Evolutionary conservation across 2,797 vertebrate species (phyloP).

Genomic region (Micropoecilia bifurca): DNA sequence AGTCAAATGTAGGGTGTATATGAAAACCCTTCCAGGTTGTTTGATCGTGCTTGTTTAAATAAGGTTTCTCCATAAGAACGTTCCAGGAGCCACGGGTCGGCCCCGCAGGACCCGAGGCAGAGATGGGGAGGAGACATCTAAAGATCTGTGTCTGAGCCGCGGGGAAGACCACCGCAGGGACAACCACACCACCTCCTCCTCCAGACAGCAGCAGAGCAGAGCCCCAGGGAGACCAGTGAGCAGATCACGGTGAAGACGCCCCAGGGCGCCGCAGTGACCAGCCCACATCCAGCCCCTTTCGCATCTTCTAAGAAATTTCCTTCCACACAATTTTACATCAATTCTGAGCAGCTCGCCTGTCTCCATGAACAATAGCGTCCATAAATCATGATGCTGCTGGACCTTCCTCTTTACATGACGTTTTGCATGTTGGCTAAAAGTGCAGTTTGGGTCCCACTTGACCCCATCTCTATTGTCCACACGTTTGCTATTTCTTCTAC

Average conservation of each 20-base stretch:
- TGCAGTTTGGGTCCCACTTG: background rate
- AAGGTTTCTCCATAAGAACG: too few relatives aligned
- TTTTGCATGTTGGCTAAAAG: background rate
- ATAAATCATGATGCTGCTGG: background rate
- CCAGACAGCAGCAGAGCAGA: background rate
- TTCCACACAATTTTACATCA: background rate
- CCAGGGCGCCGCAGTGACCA: background rate
- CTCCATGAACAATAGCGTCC: background rate
- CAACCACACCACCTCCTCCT: background rate
- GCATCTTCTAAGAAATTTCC: background rate
- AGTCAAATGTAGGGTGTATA: background rate
- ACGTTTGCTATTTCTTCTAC: background rate
- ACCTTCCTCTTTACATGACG: background rate
- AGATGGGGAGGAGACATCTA: background rate
- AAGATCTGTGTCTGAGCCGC: too few relatives aligned
- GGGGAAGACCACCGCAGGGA: background rate
- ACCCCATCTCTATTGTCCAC: background rate
- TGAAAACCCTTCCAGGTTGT: background rate
- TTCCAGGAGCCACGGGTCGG: too few relatives aligned
- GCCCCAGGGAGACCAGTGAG: background rate
- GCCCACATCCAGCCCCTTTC: background rate
- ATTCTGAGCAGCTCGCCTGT: background rate
- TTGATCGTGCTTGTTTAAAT: background rate
- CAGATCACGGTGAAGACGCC: background rate
- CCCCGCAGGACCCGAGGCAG: background rate